Conservation (phyloP, 2,888 invertebrate species). For the Lypha dubia region DNA sequence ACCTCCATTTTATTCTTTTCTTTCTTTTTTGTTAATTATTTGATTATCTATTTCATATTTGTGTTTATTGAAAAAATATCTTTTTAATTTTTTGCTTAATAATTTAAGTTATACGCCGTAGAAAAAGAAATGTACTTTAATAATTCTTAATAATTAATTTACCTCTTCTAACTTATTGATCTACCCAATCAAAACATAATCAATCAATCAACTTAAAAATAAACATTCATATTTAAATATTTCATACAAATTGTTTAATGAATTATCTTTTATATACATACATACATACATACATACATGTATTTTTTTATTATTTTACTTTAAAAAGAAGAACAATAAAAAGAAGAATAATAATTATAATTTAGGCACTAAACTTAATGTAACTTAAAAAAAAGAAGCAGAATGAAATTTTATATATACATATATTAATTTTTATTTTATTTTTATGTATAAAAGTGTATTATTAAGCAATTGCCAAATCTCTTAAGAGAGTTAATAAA, state of each 20-base stretch:
- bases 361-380: slow-evolving; percentile 69
- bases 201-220: slow-evolving; percentile 7
- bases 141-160: slow-evolving; percentile 20
- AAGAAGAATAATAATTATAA: no score
- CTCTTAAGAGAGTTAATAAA: slow-evolving; percentile 67
- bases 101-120: slow-evolving; percentile 48
- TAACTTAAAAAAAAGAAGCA: slow-evolving; percentile 56
- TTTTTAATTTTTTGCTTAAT: slow-evolving; percentile 20
- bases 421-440: slow-evolving; percentile 54
- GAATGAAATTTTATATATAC: slow-evolving; percentile 31
- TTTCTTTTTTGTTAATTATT: slow-evolving; percentile 43
- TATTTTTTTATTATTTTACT: slow-evolving; percentile 44
- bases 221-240: slow-evolving; percentile 48
- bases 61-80: slow-evolving; percentile 56
- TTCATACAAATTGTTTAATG: slow-evolving; percentile 65
- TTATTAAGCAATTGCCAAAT: slow-evolving; percentile 71
- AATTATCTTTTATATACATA: slow-evolving; percentile 47
- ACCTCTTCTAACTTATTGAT: slow-evolving; percentile 39
- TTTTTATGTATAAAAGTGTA: slow-evolving; percentile 55
- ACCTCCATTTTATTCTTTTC: slow-evolving; percentile 21
- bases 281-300: no score
- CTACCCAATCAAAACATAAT: slow-evolving; percentile 42
- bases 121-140: slow-evolving; percentile 58
- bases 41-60: slow-evolving; percentile 32
- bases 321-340: slow-evolving; percentile 5